Evolutionary conservation across 2,888 invertebrate species (phyloP), one percentile per base, ranked within the genome.

Genomic region (Lepidonotus clava): DNA sequence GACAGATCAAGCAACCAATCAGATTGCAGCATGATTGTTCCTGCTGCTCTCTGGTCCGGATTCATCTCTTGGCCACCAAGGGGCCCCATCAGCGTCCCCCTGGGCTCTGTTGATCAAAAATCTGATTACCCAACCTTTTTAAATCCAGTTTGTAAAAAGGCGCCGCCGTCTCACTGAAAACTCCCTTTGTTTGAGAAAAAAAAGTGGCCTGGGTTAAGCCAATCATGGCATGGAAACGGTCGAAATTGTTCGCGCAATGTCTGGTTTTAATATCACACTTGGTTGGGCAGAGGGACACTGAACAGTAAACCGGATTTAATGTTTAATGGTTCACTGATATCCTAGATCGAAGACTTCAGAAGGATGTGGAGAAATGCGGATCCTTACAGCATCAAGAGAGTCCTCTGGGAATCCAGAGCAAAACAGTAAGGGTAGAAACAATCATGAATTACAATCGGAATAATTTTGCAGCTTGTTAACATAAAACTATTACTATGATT

Each of bases 1-100:
- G 71, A 71, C 36, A 71, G 71, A 71, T 71, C 71, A 71, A 71
- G 71, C 71, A 71, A 18, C 71, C 71, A 71, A 71, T 71, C 71
- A 71, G 71, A 71, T 71, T 6, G 71, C 36, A 71, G 71, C 71
- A 71, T 71, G 71, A 71, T 71, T 71, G 71, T 71, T 71, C 36
- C 71, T 38, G 71, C 71, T 71, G 71, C 38, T 71, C 71, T 71
- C 36, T 38, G 71, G 36, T 71, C 71, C n/a, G 71, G 21, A 71
- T 71, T 71, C 71, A 71, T 71, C 71, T 71, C 21, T 14, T 38
- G 8, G 71, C 71, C 71, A 71, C 71, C 14, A 36, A 38, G 38
- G 71, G 71, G 24, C 36, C 36, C 36, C 36, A 24, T 32, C 11
- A 61, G 61, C 61, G 14, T 61, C 61, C 61, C 71, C 18, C 36